Conservation (phyloP, 2,113 vertebrate species). For the Vulpes ferrilata region DNA sequence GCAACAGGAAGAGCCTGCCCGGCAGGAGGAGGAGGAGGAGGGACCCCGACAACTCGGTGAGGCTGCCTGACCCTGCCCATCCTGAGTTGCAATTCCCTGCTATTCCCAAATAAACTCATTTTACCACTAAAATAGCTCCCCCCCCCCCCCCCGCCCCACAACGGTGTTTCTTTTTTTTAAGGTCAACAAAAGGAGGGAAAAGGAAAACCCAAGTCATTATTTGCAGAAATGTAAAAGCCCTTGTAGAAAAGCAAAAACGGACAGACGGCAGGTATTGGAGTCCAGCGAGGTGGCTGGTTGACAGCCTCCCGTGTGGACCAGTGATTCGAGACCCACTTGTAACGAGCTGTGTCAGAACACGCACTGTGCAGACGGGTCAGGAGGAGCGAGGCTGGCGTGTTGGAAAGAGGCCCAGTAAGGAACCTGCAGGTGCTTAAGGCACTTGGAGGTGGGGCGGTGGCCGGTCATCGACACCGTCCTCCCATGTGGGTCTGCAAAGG, state of each 20-base stretch:
- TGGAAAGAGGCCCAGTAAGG: background rate
- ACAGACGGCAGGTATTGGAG: background rate
- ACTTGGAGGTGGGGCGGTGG: background rate
- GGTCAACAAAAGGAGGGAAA: background rate
- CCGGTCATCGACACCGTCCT: background rate
- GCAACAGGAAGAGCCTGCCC: background rate
- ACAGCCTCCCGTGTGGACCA: background rate
- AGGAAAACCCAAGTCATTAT: background rate
- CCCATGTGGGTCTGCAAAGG: background rate
- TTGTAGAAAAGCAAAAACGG: too few relatives aligned
- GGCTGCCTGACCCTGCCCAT: background rate
- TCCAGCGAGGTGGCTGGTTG: background rate
- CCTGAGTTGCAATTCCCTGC: background rate
- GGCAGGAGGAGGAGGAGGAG: background rate
- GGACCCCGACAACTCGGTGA: too few relatives aligned
- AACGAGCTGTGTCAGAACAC: background rate
- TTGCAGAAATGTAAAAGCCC: background rate
- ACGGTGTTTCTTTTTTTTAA: background rate
- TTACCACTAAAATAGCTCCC: background rate
- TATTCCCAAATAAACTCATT: background rate
- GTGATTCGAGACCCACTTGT: background rate
- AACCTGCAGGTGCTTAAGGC: fast-evolving
- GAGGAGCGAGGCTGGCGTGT: fast-evolving
- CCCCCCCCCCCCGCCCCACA: too few relatives aligned
- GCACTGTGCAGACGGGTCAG: background rate